Evolutionary conservation across 2,888 invertebrate species (phyloP).

Genomic region (Heliconius hortense): DNA sequence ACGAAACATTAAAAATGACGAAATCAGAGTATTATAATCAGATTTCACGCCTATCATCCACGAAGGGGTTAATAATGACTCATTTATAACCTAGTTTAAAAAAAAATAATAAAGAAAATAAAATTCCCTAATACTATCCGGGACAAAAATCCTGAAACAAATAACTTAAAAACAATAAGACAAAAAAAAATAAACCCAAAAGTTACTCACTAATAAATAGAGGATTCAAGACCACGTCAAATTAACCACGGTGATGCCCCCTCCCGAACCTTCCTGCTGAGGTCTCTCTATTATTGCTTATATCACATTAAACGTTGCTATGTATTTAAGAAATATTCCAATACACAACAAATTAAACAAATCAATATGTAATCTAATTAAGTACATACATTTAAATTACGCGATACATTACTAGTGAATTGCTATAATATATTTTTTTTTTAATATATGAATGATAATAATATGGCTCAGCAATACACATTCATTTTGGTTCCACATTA

Average conservation of each 20-base stretch:
- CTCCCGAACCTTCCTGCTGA: conserved; percentile 42
- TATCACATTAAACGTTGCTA: conserved; percentile 76
- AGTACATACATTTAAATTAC: conserved; percentile 70
- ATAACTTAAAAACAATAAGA: conserved; percentile 82
- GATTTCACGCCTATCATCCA: conserved; percentile 70
- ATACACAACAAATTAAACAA: conserved; percentile 75
- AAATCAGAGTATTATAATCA: conserved; percentile 73
- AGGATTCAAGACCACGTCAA: conserved; percentile 76
- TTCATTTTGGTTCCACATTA: conserved; percentile 39
- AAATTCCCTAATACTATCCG: conserved; percentile 82
- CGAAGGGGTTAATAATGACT: conserved; percentile 68
- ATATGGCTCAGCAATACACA: conserved; percentile 66
- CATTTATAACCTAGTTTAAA: conserved; percentile 74
- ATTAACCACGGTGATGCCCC: conserved; percentile 58
- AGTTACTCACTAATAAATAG: conserved; percentile 81
- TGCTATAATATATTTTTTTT: conserved; percentile 50
- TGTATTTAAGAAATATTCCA: conserved; percentile 70
- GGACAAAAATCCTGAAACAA: conserved; percentile 82
- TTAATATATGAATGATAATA: conserved; percentile 57
- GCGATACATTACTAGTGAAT: conserved; percentile 56
- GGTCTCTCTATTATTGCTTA: conserved; percentile 78
- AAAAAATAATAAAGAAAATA: conserved; percentile 74
- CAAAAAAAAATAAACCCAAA: conserved; percentile 77
- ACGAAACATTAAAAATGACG: conserved; percentile 76
- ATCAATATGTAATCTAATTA: conserved; percentile 71